Base-by-base conservation (phyloP, 2,888 invertebrate species). In the Lithophane ornitopus region DNA sequence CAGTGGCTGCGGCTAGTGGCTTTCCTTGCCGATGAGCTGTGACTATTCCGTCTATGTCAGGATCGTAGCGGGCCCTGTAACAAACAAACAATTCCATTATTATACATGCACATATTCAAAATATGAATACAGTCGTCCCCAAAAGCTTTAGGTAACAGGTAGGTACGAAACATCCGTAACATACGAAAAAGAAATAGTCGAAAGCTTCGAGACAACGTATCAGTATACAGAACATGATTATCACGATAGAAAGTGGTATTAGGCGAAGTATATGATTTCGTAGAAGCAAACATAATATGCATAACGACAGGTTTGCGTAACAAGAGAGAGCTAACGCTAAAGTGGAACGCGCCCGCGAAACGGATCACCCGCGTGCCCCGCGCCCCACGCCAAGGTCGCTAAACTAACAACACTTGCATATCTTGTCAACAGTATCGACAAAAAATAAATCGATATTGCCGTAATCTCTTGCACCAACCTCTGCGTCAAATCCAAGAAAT, bases 281-380 rank as follows among this genome's bases (percentile, higher is more conserved):
- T 92, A 88, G 93, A 94, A 90, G 92, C 92, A 93, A 94, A 92
- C 95, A 94, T 96, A 96, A 95, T 94, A 95, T 94, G 94, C 95
- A 95, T 95, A 95, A 96, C 95, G 95, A 92, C 94, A 93, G 91
- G 93, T 95, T 96, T 96, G 96, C 96, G 96, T 95, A 96, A 96
- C 94, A 94, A 96, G 96, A 96, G 96, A 96, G 96, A 96, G 96
- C 94, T 94, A 92, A 91, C 88, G 91, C 91, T 90, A 92, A 95
- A 96, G 95, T 96, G 89, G 96, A 95, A 95, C 95, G 93, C 93
- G 94, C 91, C 94, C 94, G 94, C 94, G 92, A 95, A 95, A 94
- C 94, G 88, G 92, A 90, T 92, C 93, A 92, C 91, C 91, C 88
- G 89, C 88, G 84, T 88, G 88, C 89, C 90, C 89, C 89, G 91